Conservation (phyloP, 2,113 vertebrate species). For the Anseranas semipalmata region DNA sequence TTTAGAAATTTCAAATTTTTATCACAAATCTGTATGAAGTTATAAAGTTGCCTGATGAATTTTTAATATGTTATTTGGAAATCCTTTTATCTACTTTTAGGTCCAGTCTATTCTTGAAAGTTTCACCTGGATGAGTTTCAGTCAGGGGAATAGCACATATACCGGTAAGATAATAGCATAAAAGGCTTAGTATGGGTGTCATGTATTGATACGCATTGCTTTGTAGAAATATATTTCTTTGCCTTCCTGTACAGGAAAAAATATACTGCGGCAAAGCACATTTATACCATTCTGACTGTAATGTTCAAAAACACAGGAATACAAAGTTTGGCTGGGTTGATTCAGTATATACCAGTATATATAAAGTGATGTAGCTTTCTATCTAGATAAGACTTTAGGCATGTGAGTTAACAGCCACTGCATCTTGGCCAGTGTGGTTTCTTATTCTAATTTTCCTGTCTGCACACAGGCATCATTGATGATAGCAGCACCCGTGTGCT, state of each 20-base stretch:
- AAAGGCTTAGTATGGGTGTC: not conserved
- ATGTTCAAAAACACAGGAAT: not conserved
- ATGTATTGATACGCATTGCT: not conserved
- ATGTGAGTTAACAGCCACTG: not conserved
- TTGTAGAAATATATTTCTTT: not conserved
- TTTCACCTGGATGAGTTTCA: not conserved
- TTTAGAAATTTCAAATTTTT: not conserved
- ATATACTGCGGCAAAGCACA: not conserved
- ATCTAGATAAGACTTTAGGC: not conserved
- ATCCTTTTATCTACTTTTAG: not conserved
- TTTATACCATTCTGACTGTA: not conserved
- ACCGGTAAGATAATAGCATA: not conserved
- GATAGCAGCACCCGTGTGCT: slow-evolving; percentile 8
- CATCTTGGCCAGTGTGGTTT: not conserved
- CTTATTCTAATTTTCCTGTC: not conserved
- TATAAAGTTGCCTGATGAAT: not conserved
- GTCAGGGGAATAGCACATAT: not conserved
- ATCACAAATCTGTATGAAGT: not conserved
- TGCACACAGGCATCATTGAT: not conserved
- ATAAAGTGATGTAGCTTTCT: not conserved
- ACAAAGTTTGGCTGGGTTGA: not conserved
- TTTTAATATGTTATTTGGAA: not conserved
- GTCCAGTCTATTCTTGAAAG: not conserved
- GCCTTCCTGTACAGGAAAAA: not conserved
- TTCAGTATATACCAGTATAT: not conserved